Percentiles rank a stretch among this genome's conserved stretches.
phyloP scores from a whole-genome alignment of 2,888 invertebrate species.

The Drosophila testacea region DNA sequence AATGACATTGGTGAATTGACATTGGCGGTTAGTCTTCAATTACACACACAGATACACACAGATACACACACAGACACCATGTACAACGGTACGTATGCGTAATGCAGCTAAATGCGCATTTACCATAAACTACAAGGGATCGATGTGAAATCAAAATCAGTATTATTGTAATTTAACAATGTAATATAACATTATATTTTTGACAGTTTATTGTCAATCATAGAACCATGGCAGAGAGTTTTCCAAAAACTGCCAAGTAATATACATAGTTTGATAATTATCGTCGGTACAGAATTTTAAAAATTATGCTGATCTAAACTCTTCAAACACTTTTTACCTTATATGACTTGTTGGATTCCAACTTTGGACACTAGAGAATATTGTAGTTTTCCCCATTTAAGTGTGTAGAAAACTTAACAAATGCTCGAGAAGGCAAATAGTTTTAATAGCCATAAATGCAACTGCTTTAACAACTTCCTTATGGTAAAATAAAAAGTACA shows the following conservation, averaged over 20 bases:
- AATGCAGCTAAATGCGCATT: slow-evolving; percentile 53
- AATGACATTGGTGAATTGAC: slow-evolving; percentile 54
- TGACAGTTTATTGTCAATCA: no score
- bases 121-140: slow-evolving; percentile 6
- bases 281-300: no score
- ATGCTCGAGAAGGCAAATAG: neutral
- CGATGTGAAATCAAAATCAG: neutral
- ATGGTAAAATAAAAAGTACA: slow-evolving; percentile 10
- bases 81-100: slow-evolving; percentile 33
- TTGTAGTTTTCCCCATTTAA: no score
- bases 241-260: no score
- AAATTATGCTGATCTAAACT: no score
- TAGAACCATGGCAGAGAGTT: no score
- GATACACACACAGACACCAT: neutral
- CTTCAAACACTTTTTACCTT: no score
- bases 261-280: no score
- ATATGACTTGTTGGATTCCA: neutral
- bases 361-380: no score
- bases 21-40: slow-evolving; percentile 67
- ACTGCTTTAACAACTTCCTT: slow-evolving; percentile 33
- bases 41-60: slow-evolving; percentile 28
- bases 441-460: slow-evolving; percentile 7
- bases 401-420: neutral
- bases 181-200: no score
- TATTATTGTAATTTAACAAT: neutral